A percentile compares a stretch with the other conserved stretches of the same genome.
phyloP scores from a whole-genome alignment of 2,797 vertebrate genomes.

The Chloroceryle inda region DNA sequence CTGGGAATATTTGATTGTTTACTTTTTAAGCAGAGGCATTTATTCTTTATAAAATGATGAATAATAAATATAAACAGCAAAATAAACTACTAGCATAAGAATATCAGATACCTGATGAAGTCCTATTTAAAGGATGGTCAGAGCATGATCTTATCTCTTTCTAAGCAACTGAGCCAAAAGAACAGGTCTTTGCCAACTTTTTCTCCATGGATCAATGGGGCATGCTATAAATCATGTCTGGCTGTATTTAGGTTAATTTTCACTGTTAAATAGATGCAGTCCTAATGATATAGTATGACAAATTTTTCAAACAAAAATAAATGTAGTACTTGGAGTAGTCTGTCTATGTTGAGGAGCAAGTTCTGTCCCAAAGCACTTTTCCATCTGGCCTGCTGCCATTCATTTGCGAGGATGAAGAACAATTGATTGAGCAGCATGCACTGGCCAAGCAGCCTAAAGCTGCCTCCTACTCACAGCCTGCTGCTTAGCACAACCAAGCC shows the following conservation, averaged over 20 bases:
- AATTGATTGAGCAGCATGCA: background rate
- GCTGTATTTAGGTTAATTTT: conserved; percentile 34
- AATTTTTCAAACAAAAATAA: background rate
- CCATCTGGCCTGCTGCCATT: background rate
- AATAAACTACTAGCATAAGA: background rate
- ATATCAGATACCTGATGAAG: background rate
- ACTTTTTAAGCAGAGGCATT: background rate
- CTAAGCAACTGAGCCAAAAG: background rate
- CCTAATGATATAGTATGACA: background rate
- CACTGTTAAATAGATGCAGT: background rate
- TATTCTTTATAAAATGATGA: background rate
- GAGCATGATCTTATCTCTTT: background rate
- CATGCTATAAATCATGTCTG: background rate
- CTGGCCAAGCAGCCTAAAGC: conserved; percentile 35
- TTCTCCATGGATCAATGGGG: background rate
- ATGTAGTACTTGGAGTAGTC: background rate
- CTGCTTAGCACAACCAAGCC: background rate
- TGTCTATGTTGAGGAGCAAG: background rate
- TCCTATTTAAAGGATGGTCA: background rate
- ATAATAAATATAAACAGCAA: background rate
- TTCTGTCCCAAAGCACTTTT: background rate
- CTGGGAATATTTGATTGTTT: background rate
- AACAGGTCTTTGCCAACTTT: background rate
- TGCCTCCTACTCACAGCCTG: conserved; percentile 47
- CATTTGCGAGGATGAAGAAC: background rate